Percentiles rank a stretch among this genome's conserved stretches.
Evolutionary conservation across 1,140 invertebrate species (phyloP).

Genomic region (Aphaenogaster ashmeadi): DNA sequence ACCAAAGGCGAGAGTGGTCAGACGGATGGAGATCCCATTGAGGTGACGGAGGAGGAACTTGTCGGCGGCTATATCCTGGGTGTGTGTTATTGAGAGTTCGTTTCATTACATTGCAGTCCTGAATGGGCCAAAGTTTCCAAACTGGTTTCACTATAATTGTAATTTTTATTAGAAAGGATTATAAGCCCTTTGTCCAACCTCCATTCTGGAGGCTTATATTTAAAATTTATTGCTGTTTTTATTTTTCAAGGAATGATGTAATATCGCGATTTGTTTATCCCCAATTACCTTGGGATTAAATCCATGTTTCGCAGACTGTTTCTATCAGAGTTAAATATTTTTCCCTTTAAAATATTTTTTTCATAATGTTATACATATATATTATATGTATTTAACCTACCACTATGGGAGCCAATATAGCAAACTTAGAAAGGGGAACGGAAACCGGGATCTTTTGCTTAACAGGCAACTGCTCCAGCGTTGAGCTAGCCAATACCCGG

Average conservation of each 20-base stretch:
- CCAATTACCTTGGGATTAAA: background rate
- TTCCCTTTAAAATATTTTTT: background rate
- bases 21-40: constrained; percentile 83
- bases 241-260: background rate
- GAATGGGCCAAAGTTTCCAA: background rate
- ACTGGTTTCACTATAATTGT: background rate
- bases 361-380: background rate
- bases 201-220: background rate
- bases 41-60: constrained; percentile 86
- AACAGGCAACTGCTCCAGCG: background rate
- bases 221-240: background rate
- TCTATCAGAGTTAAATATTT: background rate
- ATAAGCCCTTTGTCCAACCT: background rate
- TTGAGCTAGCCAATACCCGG: background rate
- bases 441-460: background rate
- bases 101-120: background rate
- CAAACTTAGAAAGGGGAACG: no score
- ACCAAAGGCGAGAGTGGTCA: constrained; percentile 82
- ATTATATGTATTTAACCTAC: no score
- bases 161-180: background rate
- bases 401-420: no score
- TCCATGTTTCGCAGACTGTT: background rate
- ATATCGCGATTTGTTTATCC: background rate
- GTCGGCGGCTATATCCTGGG: constrained; percentile 86
- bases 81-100: constrained; percentile 45